Evolutionary conservation across 2,888 invertebrate species (phyloP), one percentile per base, ranked within the genome.

Genomic region (Agriopis aurantiaria): DNA sequence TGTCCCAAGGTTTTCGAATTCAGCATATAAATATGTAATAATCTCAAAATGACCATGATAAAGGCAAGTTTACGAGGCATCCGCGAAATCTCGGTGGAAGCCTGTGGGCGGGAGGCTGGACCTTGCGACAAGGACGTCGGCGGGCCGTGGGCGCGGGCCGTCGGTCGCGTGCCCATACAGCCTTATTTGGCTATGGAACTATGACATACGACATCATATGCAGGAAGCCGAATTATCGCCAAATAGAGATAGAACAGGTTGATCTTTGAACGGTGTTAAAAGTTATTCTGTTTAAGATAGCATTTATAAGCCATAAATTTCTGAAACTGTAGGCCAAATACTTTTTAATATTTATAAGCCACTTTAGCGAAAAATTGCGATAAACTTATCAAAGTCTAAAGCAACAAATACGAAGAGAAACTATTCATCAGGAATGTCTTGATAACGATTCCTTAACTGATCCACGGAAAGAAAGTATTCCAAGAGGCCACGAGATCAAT

Each of bases 71-170:
- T 73, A 69, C 66, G 70, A 74, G 60, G 68, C 51, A 66, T 71
- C 71, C 55, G 63, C 60, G 71, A 71, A 73, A 70, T 68, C 71
- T 68, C 63, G 65, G 74, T 76, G 75, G 81, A 77, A 66, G 75
- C 71, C 63, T 76, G 89, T 87, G 86, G 88, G 91, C 89, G 88
- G 91, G 87, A 90, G 88, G 89, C 88, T 88, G 88, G 90, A 90
- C 93, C 92, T 92, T 89, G 91, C 84, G 86, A 80, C 93, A 92
- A 93, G 93, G 94, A 88, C 93, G 93, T 81, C 74, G 78, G 70
- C 76, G 53, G 76, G 67, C 75, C 80, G 92, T 91, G 90, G 92
- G 91, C 89, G 92, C 82, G 56, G 77, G 10, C 43, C 49, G 33
- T 33, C 33, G 33, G 80, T 75, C 58, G 80, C 76, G 75, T 71